These are phyloP conservation scores for Machimus atricapillus DNA, from an alignment of 2,888 invertebrate genomes.

Conservation along the genomic window DNA sequence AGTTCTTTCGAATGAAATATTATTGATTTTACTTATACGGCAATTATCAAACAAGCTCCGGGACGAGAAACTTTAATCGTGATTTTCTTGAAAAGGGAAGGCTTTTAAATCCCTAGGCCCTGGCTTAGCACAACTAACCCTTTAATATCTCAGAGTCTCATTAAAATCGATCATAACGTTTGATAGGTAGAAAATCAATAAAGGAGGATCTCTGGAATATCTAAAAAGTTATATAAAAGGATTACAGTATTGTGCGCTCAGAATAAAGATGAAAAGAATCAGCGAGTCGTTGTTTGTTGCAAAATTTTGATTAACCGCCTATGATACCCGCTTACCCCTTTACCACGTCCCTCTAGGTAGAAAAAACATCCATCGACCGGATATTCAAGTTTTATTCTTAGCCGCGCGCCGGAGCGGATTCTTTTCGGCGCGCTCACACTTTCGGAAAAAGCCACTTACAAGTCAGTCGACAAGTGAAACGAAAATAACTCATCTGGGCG, in stretches of 20 bases:
- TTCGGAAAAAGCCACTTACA: background rate
- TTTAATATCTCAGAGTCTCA: too few relatives aligned
- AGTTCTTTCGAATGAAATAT: too few relatives aligned
- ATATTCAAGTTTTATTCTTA: constrained; percentile 33
- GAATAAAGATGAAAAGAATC: background rate
- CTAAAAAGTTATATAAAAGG: background rate
- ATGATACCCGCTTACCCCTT: background rate
- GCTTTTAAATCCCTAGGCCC: too few relatives aligned
- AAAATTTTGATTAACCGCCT: background rate
- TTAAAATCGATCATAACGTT: too few relatives aligned
- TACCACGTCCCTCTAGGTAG: background rate
- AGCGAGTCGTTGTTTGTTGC: background rate
- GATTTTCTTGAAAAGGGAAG: too few relatives aligned
- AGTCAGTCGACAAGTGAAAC: constrained; percentile 1
- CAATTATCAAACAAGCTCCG: too few relatives aligned
- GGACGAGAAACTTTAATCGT: too few relatives aligned
- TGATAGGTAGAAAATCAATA: background rate
- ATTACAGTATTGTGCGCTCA: background rate
- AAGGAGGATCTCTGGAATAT: background rate
- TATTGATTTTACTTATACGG: too few relatives aligned
- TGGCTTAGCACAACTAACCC: too few relatives aligned
- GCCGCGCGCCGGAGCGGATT: background rate
- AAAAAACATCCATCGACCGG: constrained; percentile 15
- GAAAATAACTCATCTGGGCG: constrained; percentile 26
- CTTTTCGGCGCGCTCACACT: constrained; percentile 5